Base-by-base conservation (phyloP, 1,140 invertebrate genomes). In the Drosophila varians region DNA sequence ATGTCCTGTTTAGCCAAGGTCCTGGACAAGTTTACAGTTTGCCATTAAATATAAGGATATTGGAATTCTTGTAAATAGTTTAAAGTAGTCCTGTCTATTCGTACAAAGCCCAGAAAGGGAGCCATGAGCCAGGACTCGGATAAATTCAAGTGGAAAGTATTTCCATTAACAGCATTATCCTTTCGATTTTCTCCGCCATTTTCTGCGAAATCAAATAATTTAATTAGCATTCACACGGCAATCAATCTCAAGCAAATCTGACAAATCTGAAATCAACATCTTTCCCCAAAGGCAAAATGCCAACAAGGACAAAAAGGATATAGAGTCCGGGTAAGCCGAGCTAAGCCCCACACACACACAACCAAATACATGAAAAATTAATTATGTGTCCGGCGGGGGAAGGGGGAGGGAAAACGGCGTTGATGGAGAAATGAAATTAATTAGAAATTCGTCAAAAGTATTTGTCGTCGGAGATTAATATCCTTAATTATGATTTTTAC, bases 341-440 rank as follows among this genome's bases (percentile, higher is more conserved):
- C 18, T 49, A 25, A 72, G 62, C 43, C 16, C 19, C 14, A 36
- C 25, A 9, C 14, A 23, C n/a, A 58, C 34, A 12, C 23, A 8
- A 11, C 5, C 5, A 6, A 16, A 12, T 49, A 38, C 43, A 74
- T 78, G 69, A 74, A 78, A 74, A 74, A 78, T 78, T 78, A 69
- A 78, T 78, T 78, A 74, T 78, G 55, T 69, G 34, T 65, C 66
- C 42, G 65, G 55, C 25, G 53, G 43, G 31, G 2, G 4, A 23
- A 11, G 14, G 53, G 43, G 31, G 2, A 21, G 16, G 14, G 14
- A 11, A 36, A 38, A 12, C 28, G 42, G 14, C 28, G 42, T 38
- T 61, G 60, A 64, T 48, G 12, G 42, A 64, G 28, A 46, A 43
- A 21, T 25, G 46, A 60, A 36, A 36, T 16, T 16, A 21, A 36